Evolutionary conservation across 2,888 invertebrate genomes (phyloP), one percentile per base, ranked within the genome.

Genomic region (Odontocerum albicorne): DNA sequence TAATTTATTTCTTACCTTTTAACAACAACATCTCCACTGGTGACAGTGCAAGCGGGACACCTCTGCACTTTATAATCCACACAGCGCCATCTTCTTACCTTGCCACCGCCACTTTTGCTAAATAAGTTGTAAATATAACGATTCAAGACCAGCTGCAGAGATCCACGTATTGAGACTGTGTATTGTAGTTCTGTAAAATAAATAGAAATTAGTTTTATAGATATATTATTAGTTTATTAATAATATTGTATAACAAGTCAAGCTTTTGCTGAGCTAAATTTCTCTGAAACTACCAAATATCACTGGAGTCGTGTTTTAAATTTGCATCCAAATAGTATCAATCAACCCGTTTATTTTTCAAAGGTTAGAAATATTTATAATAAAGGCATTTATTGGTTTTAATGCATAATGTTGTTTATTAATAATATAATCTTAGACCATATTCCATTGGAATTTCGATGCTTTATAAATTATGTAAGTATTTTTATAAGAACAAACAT

Each of bases 31-130:
- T 73, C 70, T 4, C 69, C 68, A 19, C 66, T 68, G 7, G 76
- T 75, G 27, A 69, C 64, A 1, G 74, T 67, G 10, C 65, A 64
- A 0, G 76, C 77, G 0, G 70, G 71, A 56, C 77, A 77, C 32
- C 68, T 68, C 13, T 19, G 56, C 7, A 55, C 63, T 55, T 77
- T 64, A 55, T 75, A 74, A 59, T 75, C 72, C 8, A 73, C 67
- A 55, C 77, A 77, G 1, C 74, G 70, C 77, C 77, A 77, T 39
- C 68, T 68, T 0, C 72, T 65, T 10, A 72, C 49, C 32, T 56
- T 63, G 1, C 57, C 60, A 0, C 51, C 49, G n/a, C 61, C 46
- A 1, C 72, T 64, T 7, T 62, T 55, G 54, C 72, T 69, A 57
- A 74, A 74, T 38, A 66, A 62, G 56, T 65, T 63, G 56, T 73